These are phyloP conservation scores for Xenopus petersii DNA, from an alignment of 2,797 vertebrate genomes.

Conservation along the genomic window DNA sequence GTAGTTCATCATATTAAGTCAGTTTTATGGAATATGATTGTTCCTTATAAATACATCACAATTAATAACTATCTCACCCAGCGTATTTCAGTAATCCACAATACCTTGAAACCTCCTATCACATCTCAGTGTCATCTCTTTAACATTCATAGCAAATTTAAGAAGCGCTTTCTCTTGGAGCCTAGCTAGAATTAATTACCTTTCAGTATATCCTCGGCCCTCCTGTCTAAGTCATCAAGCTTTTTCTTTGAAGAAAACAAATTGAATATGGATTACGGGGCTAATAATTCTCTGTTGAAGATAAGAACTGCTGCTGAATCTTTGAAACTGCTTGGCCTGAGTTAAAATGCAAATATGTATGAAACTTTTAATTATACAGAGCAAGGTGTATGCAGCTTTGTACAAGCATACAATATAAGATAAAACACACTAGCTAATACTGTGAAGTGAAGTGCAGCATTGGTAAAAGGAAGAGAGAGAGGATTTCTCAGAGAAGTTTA, in stretches of 20 bases:
- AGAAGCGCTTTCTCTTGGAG: neutral
- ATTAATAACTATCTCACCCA: too few species aligned
- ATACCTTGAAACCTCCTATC: neutral
- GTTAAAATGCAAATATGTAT: conserved; percentile 8
- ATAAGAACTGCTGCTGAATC: neutral
- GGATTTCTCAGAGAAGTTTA: neutral
- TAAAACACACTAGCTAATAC: neutral
- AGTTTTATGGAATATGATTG: too few species aligned
- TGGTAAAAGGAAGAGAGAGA: neutral
- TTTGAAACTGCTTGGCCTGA: neutral
- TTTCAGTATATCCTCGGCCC: neutral
- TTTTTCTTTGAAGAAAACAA: conserved; percentile 11
- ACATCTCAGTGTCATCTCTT: neutral
- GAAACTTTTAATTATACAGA: conserved; percentile 2
- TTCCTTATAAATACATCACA: too few species aligned
- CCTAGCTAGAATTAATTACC: conserved; percentile 3
- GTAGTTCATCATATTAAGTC: too few species aligned
- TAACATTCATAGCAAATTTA: neutral
- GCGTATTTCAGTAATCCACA: neutral
- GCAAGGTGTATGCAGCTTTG: neutral
- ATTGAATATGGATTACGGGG: conserved; percentile 4
- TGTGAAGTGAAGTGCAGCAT: neutral
- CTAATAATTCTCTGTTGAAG: neutral
- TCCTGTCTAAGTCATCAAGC: neutral
- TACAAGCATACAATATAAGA: neutral